Evolutionary conservation across 2,113 vertebrate genomes (phyloP).

Genomic region (Lophochroa leadbeateri): DNA sequence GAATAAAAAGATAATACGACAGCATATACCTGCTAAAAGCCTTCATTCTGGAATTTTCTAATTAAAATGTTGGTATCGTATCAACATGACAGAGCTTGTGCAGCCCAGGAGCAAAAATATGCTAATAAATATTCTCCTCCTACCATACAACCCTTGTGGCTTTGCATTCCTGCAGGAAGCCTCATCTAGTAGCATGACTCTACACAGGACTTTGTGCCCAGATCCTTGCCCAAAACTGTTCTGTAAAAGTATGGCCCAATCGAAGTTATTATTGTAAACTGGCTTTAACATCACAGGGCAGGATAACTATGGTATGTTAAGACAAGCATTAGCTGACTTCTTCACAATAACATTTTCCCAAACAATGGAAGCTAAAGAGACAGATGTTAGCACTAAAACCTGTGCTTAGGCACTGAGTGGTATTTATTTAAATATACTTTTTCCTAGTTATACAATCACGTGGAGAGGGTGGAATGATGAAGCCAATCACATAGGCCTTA

Average conservation of each 20-base stretch:
- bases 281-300: background rate
- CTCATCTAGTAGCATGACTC: background rate
- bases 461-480: background rate
- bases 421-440: background rate
- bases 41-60: slow-evolving; percentile 2
- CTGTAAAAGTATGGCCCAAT: background rate
- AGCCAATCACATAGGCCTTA: background rate
- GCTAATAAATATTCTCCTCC: background rate
- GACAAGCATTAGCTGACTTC: background rate
- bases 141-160: background rate
- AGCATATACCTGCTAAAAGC: background rate
- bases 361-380: background rate
- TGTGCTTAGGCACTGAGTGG: rapidly evolving
- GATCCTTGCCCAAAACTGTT: background rate
- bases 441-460: background rate
- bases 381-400: background rate
- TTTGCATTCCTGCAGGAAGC: background rate
- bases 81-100: slow-evolving; percentile 2
- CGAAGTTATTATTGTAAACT: background rate
- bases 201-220: background rate
- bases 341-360: background rate
- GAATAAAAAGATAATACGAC: background rate
- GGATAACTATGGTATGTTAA: background rate
- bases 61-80: background rate
- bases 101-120: background rate